phyloP scores from a whole-genome alignment of 1,140 invertebrate species.

The Apocrypta bakeri region DNA sequence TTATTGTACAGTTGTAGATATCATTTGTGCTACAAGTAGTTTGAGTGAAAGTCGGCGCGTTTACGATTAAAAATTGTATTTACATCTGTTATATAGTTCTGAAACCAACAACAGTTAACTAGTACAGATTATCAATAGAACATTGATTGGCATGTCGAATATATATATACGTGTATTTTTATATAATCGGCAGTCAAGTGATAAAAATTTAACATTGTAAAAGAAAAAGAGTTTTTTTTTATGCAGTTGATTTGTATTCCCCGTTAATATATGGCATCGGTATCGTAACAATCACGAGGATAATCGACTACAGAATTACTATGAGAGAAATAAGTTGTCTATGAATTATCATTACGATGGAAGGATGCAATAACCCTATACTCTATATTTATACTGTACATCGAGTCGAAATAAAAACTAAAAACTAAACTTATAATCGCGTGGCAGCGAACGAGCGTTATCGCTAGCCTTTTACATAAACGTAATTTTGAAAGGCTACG shows the following conservation, averaged over 20 bases:
- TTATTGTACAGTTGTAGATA: slow-evolving; percentile 19
- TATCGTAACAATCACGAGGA: slow-evolving; percentile 7
- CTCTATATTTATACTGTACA: slow-evolving; percentile 45
- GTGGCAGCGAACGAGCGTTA: not conserved
- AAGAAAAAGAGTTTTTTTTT: not conserved
- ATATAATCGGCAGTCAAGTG: not conserved
- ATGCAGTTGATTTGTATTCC: not conserved
- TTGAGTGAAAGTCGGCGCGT: slow-evolving; percentile 20
- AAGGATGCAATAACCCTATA: slow-evolving; percentile 17
- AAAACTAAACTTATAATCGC: slow-evolving; percentile 12
- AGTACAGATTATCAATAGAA: not conserved
- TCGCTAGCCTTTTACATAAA: not conserved
- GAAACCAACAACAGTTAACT: slow-evolving; percentile 7
- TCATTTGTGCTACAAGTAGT: slow-evolving; percentile 22
- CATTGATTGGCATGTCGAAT: slow-evolving; percentile 9
- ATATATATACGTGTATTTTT: not conserved
- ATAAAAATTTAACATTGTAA: not conserved
- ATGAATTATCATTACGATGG: slow-evolving; percentile 29
- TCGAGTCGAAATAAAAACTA: not conserved
- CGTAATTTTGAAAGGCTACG: slow-evolving; percentile 25
- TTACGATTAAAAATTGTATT: slow-evolving; percentile 12
- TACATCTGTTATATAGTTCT: not conserved
- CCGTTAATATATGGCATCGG: slow-evolving; percentile 3
- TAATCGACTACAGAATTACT: slow-evolving; percentile 16
- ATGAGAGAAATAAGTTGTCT: slow-evolving; percentile 9